Percentiles rank a stretch among this genome's conserved stretches.
phyloP scores from a whole-genome alignment of 2,797 vertebrate species.

The Gallinago nigripennis region DNA sequence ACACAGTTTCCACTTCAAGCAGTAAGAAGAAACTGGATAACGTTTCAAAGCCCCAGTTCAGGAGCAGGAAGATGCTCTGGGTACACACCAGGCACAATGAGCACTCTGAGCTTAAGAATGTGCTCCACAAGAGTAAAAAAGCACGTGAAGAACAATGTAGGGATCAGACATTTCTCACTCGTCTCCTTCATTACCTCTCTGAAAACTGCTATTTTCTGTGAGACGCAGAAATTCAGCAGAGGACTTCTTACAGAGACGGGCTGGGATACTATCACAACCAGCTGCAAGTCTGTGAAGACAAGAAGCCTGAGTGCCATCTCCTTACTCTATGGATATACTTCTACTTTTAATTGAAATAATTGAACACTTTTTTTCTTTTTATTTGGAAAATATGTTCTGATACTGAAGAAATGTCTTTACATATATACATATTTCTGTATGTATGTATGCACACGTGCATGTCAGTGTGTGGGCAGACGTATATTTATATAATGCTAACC shows the following conservation, averaged over 20 bases:
- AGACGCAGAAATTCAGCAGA: conserved; percentile 2
- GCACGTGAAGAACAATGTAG: background rate
- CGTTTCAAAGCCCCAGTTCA: background rate
- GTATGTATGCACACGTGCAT: background rate
- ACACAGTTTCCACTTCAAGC: background rate
- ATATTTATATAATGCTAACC: background rate
- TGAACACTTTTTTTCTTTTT: background rate
- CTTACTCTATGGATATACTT: background rate
- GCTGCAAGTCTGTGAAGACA: background rate
- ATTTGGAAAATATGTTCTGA: background rate
- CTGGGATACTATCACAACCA: background rate
- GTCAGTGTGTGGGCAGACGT: background rate
- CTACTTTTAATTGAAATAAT: background rate
- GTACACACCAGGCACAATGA: background rate
- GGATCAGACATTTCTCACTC: background rate
- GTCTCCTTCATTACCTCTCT: background rate
- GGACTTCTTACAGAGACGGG: background rate
- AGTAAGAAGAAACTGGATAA: background rate
- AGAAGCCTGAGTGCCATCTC: background rate
- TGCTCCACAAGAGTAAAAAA: background rate
- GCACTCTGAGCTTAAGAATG: background rate
- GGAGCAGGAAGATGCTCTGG: background rate
- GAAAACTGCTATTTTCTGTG: background rate
- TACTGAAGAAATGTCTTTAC: background rate
- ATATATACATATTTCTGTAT: background rate